Base-by-base conservation (phyloP, 2,888 invertebrate genomes). In the Drosophila falleni region DNA sequence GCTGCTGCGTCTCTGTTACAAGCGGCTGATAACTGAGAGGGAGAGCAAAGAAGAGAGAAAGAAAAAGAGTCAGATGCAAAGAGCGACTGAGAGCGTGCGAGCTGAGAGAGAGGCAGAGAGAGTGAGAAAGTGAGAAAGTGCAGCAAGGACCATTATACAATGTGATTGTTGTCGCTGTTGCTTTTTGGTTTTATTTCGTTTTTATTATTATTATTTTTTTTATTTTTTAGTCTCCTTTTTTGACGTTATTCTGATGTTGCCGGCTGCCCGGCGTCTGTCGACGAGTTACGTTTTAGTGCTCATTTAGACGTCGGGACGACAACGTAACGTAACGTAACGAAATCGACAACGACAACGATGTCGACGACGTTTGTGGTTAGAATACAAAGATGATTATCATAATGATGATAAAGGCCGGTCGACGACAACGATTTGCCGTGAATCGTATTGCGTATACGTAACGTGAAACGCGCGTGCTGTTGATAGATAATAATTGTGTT, bases 231-330 rank as follows among this genome's bases (percentile, higher is more conserved):
- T 62, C 29, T 64, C 15, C 55, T 59, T 26, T 46, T 16, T 23
- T 35, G 15, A 13, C 29, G 33, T 11, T 44, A 16, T 26, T 35
- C 56, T 58, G 59, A 64, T 62, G 46, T 62, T 74, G 80, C 80
- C 76, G 81, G 81, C 73, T 77, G 71, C 50, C 78, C 83, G 84
- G 81, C 83, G 68, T 65, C 73, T 63, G 77, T 44, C 54, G 54
- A 56, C 73, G 59, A 70, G 74, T 80, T 79, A 76, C 75, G 73
- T 89, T 87, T 88, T 89, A 88, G 87, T 88, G 87, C 86, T 83
- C 87, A 89, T 89, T 88, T 88, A 87, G 86, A 83, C 87, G 87
- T 81, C 83, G 83, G 61, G 60, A 86, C 87, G 80, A 75, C 71
- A 81, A 79, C 84, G 81, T 76, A 70, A 76, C 75, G 76, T 72